Conservation (phyloP, 2,113 vertebrate genomes). For the Sarotherodon lohbergeri region DNA sequence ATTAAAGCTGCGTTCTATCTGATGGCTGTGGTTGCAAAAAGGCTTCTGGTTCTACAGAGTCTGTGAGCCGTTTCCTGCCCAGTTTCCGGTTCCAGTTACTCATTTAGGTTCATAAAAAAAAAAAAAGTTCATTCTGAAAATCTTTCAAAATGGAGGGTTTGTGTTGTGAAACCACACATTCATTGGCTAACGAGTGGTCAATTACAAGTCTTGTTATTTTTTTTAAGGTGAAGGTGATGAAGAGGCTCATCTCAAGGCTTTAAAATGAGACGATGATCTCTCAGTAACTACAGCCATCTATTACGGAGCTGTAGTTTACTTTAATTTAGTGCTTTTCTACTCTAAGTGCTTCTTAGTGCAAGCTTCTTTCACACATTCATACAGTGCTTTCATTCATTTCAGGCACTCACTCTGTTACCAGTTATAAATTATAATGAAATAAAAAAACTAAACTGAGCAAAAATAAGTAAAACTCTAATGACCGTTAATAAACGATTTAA, state of each 20-base stretch:
- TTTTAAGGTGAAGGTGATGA: not conserved
- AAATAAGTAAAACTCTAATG: rapidly evolving
- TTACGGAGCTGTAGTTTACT: not conserved
- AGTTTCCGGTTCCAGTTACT: not conserved
- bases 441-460: not conserved
- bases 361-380: not conserved
- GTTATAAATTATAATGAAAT: not conserved
- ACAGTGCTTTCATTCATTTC: rapidly evolving
- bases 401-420: not conserved
- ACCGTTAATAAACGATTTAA: not conserved
- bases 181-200: not conserved
- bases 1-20: not conserved
- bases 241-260: not conserved
- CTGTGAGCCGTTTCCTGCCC: not conserved
- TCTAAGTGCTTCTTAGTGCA: not conserved
- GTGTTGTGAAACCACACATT: not conserved
- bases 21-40: not conserved
- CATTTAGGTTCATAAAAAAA: not conserved
- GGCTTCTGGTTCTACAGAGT: not conserved
- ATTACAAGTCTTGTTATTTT: rapidly evolving
- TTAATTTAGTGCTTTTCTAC: not conserved
- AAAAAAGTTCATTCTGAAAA: not conserved
- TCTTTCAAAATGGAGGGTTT: not conserved
- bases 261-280: not conserved
- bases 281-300: not conserved